Conservation (phyloP, 2,888 invertebrate species). For the Zhuqinia jingwanae region DNA sequence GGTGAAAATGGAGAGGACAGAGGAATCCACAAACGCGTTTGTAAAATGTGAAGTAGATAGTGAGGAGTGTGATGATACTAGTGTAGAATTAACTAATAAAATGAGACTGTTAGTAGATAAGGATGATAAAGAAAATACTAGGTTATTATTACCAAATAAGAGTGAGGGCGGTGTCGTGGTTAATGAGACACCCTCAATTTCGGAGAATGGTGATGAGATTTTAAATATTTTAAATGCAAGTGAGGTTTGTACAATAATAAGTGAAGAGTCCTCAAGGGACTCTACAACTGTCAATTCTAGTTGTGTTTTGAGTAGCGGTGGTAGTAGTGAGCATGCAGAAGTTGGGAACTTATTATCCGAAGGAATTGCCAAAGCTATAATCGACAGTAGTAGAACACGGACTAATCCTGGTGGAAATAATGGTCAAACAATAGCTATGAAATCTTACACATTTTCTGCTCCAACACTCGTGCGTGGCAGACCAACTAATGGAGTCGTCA, state of each 20-base stretch:
- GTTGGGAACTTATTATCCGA: constrained; percentile 65
- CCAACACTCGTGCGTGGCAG: constrained; percentile 67
- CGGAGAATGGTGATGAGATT: constrained; percentile 77
- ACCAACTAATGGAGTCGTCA: constrained; percentile 68
- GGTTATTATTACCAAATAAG: constrained; percentile 71
- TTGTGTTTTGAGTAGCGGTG: constrained; percentile 77
- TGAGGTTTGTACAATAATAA: constrained; percentile 76
- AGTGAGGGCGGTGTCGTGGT: constrained; percentile 70
- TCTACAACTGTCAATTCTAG: constrained; percentile 77
- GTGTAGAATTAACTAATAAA: constrained; percentile 69
- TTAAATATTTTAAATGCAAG: constrained; percentile 74
- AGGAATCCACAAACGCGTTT: constrained; percentile 54
- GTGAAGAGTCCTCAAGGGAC: constrained; percentile 73
- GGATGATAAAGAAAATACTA: constrained; percentile 78
- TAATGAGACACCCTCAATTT: constrained; percentile 64
- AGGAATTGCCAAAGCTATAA: constrained; percentile 69
- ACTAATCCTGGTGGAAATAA: constrained; percentile 75
- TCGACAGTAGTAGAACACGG: constrained; percentile 68
- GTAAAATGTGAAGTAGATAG: constrained; percentile 75
- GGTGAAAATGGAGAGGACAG: constrained; percentile 69
- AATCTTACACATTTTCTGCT: constrained; percentile 69
- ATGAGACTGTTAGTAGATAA: constrained; percentile 77
- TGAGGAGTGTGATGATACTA: constrained; percentile 76
- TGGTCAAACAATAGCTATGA: constrained; percentile 72
- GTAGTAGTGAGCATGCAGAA: constrained; percentile 70